A percentile compares a stretch with the other conserved stretches of the same genome.
Conservation (phyloP, 2,113 vertebrate genomes). For the Eonycteris spelaea region DNA sequence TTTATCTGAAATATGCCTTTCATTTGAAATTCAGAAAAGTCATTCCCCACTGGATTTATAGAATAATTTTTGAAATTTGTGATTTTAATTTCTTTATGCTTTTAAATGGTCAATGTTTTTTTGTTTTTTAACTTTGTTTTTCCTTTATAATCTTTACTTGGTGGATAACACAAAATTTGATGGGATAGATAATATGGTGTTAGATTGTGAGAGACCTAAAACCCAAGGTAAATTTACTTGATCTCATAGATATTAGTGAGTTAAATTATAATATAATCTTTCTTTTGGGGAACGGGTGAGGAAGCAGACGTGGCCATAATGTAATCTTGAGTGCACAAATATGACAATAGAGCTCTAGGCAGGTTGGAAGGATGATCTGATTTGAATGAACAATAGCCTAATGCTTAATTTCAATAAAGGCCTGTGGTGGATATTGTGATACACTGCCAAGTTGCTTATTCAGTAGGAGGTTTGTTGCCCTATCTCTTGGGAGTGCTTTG, state of each 20-base stretch:
- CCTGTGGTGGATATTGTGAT: not conserved
- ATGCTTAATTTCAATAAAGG: not conserved
- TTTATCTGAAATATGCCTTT: not conserved
- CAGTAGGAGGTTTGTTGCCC: not conserved
- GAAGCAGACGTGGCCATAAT: not conserved
- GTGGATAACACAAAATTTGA: not conserved
- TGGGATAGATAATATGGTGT: not conserved
- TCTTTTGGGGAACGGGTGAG: too few species aligned
- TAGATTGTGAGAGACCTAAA: constrained; percentile 1
- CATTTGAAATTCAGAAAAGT: constrained; percentile 32
- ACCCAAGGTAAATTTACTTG: not conserved
- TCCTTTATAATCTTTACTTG: not conserved
- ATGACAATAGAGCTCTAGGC: not conserved
- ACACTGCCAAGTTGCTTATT: not conserved
- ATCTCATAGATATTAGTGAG: not conserved
- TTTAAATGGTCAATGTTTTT: not conserved
- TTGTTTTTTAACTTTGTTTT: constrained; percentile 26
- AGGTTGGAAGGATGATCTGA: not conserved
- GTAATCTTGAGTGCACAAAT: not conserved
- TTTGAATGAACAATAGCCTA: not conserved
- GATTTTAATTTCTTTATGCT: not conserved
- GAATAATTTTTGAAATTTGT: constrained; percentile 8
- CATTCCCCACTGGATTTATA: not conserved
- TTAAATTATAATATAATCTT: not conserved
- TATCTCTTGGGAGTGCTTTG: not conserved